phyloP scores from a whole-genome alignment of 2,888 invertebrate genomes.

The Syrista parreyssii region DNA sequence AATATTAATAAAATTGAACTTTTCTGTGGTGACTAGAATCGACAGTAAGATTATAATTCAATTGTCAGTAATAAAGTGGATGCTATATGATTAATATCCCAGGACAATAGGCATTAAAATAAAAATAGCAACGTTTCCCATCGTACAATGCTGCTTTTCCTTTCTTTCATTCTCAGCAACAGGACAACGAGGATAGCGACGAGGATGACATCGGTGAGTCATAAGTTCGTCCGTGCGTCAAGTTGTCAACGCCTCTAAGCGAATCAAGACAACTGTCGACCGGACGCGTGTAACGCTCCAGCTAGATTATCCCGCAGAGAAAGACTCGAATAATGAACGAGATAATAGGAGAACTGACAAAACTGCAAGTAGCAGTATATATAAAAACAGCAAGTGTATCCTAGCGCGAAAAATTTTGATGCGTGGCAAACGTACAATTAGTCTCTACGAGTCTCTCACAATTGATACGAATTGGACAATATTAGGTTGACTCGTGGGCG shows the following conservation, averaged over 20 bases:
- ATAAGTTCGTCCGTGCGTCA: background rate
- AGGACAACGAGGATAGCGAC: background rate
- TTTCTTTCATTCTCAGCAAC: background rate
- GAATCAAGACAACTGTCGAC: background rate
- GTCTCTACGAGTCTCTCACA: background rate
- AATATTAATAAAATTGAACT: background rate
- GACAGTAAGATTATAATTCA: background rate
- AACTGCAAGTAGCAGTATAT: background rate
- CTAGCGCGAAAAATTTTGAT: background rate
- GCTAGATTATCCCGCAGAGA: background rate
- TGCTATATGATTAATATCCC: background rate
- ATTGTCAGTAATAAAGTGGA: background rate
- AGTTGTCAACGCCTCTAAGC: background rate
- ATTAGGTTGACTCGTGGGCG: conserved; percentile 4
- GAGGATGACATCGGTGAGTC: background rate
- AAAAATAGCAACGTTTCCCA: background rate
- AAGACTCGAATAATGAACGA: background rate
- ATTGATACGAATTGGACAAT: conserved; percentile 3
- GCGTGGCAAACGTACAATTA: background rate
- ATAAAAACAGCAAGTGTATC: background rate
- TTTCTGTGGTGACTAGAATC: background rate
- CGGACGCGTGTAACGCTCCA: background rate
- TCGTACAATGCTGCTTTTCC: background rate
- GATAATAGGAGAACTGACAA: background rate
- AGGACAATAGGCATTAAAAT: background rate